phyloP scores from a whole-genome alignment of 2,113 vertebrate genomes.

The Sebastes fasciatus region DNA sequence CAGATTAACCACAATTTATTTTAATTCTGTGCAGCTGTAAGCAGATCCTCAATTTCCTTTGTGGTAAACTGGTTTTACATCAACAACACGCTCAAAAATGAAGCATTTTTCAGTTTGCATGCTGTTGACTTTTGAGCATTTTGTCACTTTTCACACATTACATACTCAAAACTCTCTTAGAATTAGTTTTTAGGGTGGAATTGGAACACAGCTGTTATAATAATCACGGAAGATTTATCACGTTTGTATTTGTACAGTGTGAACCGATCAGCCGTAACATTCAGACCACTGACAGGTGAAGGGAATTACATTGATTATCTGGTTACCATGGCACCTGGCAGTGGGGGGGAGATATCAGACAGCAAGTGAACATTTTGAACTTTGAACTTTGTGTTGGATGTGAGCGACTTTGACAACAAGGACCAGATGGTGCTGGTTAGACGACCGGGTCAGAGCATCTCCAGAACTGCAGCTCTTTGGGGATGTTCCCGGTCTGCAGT shows the following conservation, averaged over 20 bases:
- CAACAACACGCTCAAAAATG: not conserved
- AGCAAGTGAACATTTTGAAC: too few species aligned
- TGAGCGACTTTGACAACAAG: too few species aligned
- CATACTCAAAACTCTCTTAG: not conserved
- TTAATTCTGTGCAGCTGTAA: slow-evolving; percentile 10
- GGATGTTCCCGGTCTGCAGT: too few species aligned
- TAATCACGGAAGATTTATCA: not conserved
- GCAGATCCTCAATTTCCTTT: not conserved
- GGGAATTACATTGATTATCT: too few species aligned
- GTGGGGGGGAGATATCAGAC: too few species aligned
- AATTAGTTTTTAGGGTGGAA: not conserved
- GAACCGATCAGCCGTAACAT: too few species aligned
- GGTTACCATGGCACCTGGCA: too few species aligned
- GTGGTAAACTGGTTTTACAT: not conserved
- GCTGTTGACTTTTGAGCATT: not conserved
- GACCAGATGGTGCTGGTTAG: too few species aligned
- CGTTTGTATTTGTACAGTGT: not conserved
- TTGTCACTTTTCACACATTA: not conserved
- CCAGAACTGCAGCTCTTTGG: too few species aligned
- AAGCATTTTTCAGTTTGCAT: not conserved
- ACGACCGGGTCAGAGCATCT: too few species aligned
- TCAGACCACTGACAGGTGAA: too few species aligned
- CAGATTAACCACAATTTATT: slow-evolving; percentile 6
- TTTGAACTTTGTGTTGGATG: too few species aligned
- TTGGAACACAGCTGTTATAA: not conserved